Evolutionary conservation across 1,140 invertebrate genomes (phyloP).

Genomic region (Dolichoris vasculosae): DNA sequence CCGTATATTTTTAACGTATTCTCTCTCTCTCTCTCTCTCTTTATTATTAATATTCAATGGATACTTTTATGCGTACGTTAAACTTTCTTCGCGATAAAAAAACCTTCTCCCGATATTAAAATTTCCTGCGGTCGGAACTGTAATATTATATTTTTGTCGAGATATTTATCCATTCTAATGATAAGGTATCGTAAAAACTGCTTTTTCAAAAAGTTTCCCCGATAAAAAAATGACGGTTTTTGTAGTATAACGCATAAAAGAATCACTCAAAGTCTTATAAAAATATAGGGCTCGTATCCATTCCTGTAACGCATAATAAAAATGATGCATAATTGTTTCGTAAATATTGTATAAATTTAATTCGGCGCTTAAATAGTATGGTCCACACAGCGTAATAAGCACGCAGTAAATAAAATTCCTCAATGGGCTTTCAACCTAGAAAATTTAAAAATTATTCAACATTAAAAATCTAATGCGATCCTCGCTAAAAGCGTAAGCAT

Average conservation of each 20-base stretch:
- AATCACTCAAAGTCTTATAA: no score
- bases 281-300: neutral
- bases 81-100: no score
- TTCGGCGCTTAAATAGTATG: neutral
- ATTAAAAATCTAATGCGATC: conserved; percentile 22
- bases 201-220: neutral
- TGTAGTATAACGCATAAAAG: neutral
- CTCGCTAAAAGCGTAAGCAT: conserved; percentile 34
- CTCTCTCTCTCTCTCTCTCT: no score
- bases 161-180: neutral
- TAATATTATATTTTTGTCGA: no score
- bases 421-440: neutral
- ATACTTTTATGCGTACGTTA: no score
- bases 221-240: neutral
- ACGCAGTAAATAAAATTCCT: neutral
- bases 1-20: no score
- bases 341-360: neutral
- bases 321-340: neutral
- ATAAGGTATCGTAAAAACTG: neutral
- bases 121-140: no score
- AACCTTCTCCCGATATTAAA: no score
- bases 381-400: neutral
- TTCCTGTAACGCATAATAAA: neutral
- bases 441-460: conserved; percentile 15
- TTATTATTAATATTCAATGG: no score